Conservation (phyloP, 23 tunicate genomes). For the Oikopleura vanhoeffeni region DNA sequence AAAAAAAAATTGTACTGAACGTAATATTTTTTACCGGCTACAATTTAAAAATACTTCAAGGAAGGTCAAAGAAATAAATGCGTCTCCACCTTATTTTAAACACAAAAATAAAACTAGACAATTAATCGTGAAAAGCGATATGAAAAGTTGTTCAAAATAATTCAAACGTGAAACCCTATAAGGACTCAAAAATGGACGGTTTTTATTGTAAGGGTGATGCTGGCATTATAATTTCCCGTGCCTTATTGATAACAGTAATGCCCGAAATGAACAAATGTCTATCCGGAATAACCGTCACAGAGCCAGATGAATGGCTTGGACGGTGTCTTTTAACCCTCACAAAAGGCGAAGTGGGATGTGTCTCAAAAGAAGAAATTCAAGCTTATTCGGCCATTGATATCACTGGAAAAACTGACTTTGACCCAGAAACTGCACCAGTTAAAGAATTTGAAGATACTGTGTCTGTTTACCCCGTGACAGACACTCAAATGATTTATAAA, state of each 20-base stretch:
- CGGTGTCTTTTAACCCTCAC: constrained; percentile 48
- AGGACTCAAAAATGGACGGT: constrained; percentile 1
- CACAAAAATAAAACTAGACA: too few species aligned
- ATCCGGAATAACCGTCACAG: not conserved
- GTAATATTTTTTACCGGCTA: too few species aligned
- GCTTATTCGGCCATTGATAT: not conserved
- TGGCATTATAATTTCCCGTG: constrained; percentile 59
- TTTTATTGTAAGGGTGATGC: constrained; percentile 17
- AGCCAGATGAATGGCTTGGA: constrained; percentile 56
- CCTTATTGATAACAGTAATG: constrained; percentile 31
- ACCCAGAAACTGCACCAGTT: constrained; percentile 30
- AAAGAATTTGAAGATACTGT: constrained; percentile 36
- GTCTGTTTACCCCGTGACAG: constrained; percentile 34
- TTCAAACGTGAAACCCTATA: too few species aligned
- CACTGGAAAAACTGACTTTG: constrained; percentile 18
- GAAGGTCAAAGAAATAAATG: too few species aligned
- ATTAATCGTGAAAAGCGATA: too few species aligned
- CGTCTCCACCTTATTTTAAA: too few species aligned
- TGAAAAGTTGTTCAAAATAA: too few species aligned
- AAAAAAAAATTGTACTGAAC: too few species aligned
- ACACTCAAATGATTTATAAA: constrained; percentile 36
- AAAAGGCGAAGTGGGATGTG: constrained; percentile 65
- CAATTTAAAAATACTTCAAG: too few species aligned
- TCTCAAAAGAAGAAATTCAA: constrained; percentile 33
- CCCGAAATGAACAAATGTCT: constrained; percentile 24